These are phyloP conservation scores for Alfaro cultratus DNA, from an alignment of 2,797 vertebrate species.

Conservation along the genomic window DNA sequence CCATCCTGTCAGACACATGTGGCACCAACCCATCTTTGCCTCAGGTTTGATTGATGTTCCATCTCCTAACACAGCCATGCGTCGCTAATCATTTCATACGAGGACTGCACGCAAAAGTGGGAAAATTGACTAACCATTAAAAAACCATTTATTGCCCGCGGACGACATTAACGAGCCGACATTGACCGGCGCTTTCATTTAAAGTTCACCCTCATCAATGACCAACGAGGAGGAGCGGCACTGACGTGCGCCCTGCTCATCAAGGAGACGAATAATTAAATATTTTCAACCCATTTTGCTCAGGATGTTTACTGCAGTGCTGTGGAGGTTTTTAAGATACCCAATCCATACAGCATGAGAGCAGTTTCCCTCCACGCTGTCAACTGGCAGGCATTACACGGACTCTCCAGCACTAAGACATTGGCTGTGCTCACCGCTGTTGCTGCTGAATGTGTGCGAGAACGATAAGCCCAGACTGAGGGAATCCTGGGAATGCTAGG, in stretches of 20 bases:
- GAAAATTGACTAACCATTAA: constrained; percentile 73
- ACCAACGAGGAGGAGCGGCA: constrained; percentile 14
- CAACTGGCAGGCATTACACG: constrained; percentile 23
- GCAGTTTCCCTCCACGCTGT: constrained; percentile 20
- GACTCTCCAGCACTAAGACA: constrained; percentile 44
- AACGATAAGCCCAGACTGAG: constrained; percentile 74
- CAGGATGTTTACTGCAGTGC: not conserved
- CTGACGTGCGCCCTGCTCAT: constrained; percentile 13
- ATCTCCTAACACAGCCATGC: constrained; percentile 63
- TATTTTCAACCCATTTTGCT: constrained; percentile 16
- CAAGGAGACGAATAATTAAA: constrained; percentile 24
- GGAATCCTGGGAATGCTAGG: constrained; percentile 68
- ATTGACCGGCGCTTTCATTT: constrained; percentile 61
- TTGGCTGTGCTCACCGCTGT: constrained; percentile 44
- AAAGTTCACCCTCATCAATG: constrained; percentile 52
- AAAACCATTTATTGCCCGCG: constrained; percentile 69
- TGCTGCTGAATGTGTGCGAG: constrained; percentile 71
- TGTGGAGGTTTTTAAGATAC: constrained; percentile 23
- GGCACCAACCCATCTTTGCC: constrained; percentile 70
- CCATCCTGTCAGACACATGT: constrained; percentile 54
- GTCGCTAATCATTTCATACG: constrained; percentile 77
- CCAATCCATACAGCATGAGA: constrained; percentile 26
- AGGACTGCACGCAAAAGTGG: constrained; percentile 58
- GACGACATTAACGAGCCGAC: constrained; percentile 60
- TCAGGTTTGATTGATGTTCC: constrained; percentile 72